Conservation (phyloP, 2,113 vertebrate species). For the Turdus rufiventris region DNA sequence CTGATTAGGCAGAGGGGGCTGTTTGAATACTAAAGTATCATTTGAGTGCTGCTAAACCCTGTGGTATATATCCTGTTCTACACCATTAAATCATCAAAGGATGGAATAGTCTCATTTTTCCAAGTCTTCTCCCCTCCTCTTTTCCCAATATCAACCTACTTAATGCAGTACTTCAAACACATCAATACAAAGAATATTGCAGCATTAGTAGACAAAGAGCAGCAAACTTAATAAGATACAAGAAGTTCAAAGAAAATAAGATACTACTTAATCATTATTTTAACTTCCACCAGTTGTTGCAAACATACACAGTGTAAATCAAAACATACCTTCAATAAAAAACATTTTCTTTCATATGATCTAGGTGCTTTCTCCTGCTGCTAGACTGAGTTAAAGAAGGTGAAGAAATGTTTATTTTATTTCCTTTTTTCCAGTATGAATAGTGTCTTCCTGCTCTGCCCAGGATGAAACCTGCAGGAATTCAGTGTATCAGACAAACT, state of each 20-base stretch:
- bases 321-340: background rate
- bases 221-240: background rate
- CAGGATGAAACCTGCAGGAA: background rate
- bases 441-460: background rate
- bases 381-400: background rate
- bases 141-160: background rate
- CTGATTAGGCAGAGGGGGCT: background rate
- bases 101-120: background rate
- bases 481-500: background rate
- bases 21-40: background rate
- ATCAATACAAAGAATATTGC: background rate
- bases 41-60: background rate
- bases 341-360: background rate
- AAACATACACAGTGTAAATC: background rate
- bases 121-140: background rate
- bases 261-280: background rate
- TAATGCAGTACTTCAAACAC: background rate
- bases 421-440: background rate
- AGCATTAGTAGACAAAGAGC: background rate
- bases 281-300: background rate
- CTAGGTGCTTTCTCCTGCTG: background rate
- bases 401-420: background rate
- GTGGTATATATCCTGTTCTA: background rate
- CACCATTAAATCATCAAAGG: background rate
- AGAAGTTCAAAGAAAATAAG: background rate